phyloP scores from a whole-genome alignment of 2,113 vertebrate species.

The Noturus placidus region DNA sequence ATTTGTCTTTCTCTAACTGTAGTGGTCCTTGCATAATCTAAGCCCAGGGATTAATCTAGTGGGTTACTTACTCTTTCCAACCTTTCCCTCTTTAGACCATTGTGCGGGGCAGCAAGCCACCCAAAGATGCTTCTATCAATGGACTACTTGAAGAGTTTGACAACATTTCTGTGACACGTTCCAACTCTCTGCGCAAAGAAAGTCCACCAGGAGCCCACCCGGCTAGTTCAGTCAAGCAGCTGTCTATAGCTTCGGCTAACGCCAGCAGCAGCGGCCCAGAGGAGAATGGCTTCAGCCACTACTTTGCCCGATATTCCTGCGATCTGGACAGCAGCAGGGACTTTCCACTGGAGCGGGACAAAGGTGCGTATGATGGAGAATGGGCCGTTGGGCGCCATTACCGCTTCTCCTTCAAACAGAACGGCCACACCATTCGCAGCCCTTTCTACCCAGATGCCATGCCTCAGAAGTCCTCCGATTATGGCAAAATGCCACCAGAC shows the following conservation, averaged over 20 bases:
- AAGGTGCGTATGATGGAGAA: conserved; percentile 76
- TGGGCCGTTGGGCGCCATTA: conserved; percentile 78
- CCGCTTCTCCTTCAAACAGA: conserved; percentile 79
- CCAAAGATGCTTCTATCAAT: conserved; percentile 92
- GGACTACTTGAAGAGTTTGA: conserved; percentile 96
- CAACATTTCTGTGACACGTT: conserved; percentile 96
- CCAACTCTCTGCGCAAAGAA: conserved; percentile 95
- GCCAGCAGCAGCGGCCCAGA: conserved; percentile 65
- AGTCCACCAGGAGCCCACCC: conserved; percentile 87
- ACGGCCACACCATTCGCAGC: conserved; percentile 82
- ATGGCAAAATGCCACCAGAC: conserved; percentile 82
- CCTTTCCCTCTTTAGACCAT: conserved; percentile 81
- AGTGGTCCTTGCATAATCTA: neutral
- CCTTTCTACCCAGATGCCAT: conserved; percentile 86
- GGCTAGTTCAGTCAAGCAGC: conserved; percentile 71
- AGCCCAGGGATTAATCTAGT: neutral
- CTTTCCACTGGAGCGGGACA: conserved; percentile 76
- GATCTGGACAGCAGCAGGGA: conserved; percentile 85
- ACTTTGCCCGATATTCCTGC: conserved; percentile 89
- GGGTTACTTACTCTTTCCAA: conserved; percentile 22
- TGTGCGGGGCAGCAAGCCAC: conserved; percentile 91
- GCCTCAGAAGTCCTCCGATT: conserved; percentile 79
- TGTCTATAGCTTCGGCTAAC: conserved; percentile 60
- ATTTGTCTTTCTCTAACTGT: conserved; percentile 47
- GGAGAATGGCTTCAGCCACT: conserved; percentile 89